phyloP scores from a whole-genome alignment of 2,888 invertebrate genomes.

The Apantesis nais region DNA sequence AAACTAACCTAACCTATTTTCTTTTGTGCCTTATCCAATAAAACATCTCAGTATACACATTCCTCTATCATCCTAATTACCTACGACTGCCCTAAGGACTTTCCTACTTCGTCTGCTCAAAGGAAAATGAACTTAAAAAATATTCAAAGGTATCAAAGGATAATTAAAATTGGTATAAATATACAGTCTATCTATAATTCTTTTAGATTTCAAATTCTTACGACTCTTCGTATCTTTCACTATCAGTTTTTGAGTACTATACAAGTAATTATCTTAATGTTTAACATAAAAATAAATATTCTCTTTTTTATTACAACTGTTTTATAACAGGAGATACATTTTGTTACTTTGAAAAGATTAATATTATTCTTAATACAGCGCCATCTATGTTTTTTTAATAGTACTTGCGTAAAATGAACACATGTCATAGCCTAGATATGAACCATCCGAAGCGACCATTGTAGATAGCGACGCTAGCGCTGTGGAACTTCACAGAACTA shows the following conservation, averaged over 20 bases:
- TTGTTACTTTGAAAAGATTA: neutral
- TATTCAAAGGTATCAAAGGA: neutral
- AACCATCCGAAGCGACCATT: constrained; percentile 45
- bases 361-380: constrained; percentile 40
- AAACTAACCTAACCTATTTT: neutral
- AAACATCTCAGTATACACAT: neutral
- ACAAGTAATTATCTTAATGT: neutral
- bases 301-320: too few species aligned
- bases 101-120: neutral
- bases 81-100: neutral
- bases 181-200: neutral
- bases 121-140: neutral
- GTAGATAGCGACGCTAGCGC: constrained; percentile 53
- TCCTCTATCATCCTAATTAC: neutral
- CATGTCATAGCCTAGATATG: constrained; percentile 37
- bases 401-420: constrained; percentile 44
- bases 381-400: constrained; percentile 52
- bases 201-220: neutral
- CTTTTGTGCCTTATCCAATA: neutral
- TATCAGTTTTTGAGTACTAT: neutral
- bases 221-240: neutral
- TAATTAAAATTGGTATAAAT: neutral
- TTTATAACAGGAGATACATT: neutral
- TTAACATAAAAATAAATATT: neutral
- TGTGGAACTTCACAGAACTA: constrained; percentile 34